These are phyloP conservation scores for Trachelus troglodyta DNA, from an alignment of 2,888 invertebrate genomes.

Conservation along the genomic window DNA sequence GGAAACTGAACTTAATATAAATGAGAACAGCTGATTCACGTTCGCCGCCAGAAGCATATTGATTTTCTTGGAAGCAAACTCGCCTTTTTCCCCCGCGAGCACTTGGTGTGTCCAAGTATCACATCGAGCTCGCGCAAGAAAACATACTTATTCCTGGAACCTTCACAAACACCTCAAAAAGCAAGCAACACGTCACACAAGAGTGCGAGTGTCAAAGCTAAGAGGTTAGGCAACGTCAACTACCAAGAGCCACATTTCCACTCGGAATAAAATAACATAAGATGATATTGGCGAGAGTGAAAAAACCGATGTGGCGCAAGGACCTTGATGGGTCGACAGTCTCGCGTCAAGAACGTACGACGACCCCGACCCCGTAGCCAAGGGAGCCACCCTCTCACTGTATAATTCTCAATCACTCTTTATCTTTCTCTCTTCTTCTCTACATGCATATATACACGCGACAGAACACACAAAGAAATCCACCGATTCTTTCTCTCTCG, in stretches of 20 bases:
- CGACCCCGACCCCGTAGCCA: conserved; percentile 55
- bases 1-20: not conserved
- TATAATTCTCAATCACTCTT: not conserved
- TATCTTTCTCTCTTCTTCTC: conserved; percentile 21
- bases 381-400: conserved; percentile 31
- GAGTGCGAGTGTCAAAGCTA: not conserved
- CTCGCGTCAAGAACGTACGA: conserved; percentile 62
- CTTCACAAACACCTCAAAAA: not conserved
- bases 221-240: not conserved
- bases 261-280: not conserved
- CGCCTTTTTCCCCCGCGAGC: not conserved
- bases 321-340: conserved; percentile 62
- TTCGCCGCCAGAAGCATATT: conserved; percentile 33
- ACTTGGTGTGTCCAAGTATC: not conserved
- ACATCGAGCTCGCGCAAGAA: not conserved
- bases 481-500: not conserved
- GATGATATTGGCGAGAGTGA: not conserved
- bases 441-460: conserved; percentile 11
- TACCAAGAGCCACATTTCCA: not conserved
- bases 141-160: not conserved
- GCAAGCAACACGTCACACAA: not conserved
- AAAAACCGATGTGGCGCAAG: conserved; percentile 33
- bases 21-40: conserved; percentile 29
- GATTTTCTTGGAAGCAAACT: conserved; percentile 35
- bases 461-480: conserved; percentile 14